Base-by-base conservation (phyloP, 2,797 vertebrate species). In the Iguana delicatissima region DNA sequence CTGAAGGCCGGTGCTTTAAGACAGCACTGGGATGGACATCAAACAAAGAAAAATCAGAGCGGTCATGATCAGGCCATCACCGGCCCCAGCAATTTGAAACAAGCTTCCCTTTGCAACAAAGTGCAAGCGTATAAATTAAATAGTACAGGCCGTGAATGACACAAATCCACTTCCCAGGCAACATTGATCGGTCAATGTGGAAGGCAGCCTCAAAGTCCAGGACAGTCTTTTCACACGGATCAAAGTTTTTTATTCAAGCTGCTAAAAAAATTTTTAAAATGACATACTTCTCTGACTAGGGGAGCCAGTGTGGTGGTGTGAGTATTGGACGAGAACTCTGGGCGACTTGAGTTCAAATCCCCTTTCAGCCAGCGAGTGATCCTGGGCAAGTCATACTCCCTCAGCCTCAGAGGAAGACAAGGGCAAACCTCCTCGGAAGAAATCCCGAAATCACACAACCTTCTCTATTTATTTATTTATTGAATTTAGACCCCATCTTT, bases 1-100 rank as follows among this genome's bases (percentile, higher is more conserved):
- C 84, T 67, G 83, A 92, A 69, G 62, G 87, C 80, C 64, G 64
- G 84, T 16, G 69, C 67, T 80, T 93, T 1, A 32, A 77, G 88
- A 86, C 57, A 76, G n/a, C 22, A 0, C 18, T 4, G 9, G 84
- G 88, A 89, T 0, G 13, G 89, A 84, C 73, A 24, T 79, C 0
- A 69, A 46, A 76, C 10, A 1, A 12, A 18, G 59, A 74, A 69
- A 83, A 64, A 32, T 0, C 1, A 10, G 1, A 62, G 72, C 6
- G 4, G 79, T 77, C 46, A 32, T 62, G 29, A 72, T 38, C 12
- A 67, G 52, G 38, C 3, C 3, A 59, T 12, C 42, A 57, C 57
- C 50, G 29, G 16, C 24, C 3, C 74, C 59, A 0, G 86, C 35
- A 16, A 1, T 5, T 38, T 67, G 4, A 12, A 1, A n/a, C 52